phyloP scores from a whole-genome alignment of 1,140 invertebrate genomes.

The Drosophila mojavensis region DNA sequence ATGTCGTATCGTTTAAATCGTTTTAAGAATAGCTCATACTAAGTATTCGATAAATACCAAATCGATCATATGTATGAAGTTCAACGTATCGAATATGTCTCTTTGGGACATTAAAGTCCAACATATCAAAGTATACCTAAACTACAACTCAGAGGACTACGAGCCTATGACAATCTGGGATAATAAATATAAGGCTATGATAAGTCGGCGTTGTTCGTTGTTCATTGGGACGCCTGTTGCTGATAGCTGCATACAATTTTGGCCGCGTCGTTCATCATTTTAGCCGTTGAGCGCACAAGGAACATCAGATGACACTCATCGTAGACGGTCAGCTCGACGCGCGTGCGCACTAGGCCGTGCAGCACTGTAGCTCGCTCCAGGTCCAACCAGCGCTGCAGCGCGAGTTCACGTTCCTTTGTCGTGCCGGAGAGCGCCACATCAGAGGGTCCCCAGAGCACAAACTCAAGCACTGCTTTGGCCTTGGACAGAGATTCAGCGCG shows the following conservation, averaged over 20 bases:
- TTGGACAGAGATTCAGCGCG: constrained; percentile 88
- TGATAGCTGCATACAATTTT: constrained; percentile 80
- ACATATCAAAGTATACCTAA: constrained; percentile 27
- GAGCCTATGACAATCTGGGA: constrained; percentile 65
- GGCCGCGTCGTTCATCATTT: constrained; percentile 91
- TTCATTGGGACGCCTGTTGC: constrained; percentile 49
- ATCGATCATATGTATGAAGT: constrained; percentile 13
- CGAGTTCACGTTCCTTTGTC: constrained; percentile 88
- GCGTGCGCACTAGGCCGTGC: constrained; percentile 90
- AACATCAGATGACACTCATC: constrained; percentile 93
- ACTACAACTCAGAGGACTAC: constrained; percentile 62
- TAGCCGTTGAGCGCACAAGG: constrained; percentile 91
- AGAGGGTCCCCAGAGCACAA: constrained; percentile 93
- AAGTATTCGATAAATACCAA: constrained; percentile 9
- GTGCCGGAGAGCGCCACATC: constrained; percentile 88
- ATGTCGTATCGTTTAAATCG: constrained; percentile 35
- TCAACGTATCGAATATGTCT: constrained; percentile 9
- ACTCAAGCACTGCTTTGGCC: constrained; percentile 90
- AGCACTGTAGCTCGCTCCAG: constrained; percentile 92
- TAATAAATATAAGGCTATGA: constrained; percentile 60
- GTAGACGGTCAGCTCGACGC: constrained; percentile 89
- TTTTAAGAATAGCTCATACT: constrained; percentile 6
- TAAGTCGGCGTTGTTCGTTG: constrained; percentile 48
- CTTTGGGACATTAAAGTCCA: constrained; percentile 1
- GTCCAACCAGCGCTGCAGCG: constrained; percentile 92